Evolutionary conservation across 2,888 invertebrate species (phyloP).

Genomic region (Ditylenchus weischeri): DNA sequence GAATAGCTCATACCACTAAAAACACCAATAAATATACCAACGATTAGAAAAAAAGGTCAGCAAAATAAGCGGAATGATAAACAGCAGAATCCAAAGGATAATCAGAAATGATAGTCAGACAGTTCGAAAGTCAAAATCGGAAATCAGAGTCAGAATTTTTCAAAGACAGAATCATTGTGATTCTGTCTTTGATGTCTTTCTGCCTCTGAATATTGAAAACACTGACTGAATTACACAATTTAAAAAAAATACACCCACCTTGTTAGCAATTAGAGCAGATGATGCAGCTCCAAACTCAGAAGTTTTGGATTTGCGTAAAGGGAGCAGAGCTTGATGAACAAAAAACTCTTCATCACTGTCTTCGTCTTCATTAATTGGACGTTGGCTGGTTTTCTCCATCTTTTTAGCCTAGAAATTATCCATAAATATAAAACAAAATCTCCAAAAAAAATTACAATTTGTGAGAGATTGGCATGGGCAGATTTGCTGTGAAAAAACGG

Average conservation of each 20-base stretch:
- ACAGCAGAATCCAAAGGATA: too few species aligned
- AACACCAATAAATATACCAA: too few species aligned
- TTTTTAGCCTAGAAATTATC: background rate
- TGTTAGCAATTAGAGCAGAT: background rate
- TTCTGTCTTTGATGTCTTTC: too few species aligned
- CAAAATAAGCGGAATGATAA: too few species aligned
- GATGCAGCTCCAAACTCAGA: background rate
- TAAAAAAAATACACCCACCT: background rate
- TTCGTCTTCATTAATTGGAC: slow-evolving; percentile 3
- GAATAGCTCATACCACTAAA: too few species aligned
- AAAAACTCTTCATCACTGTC: slow-evolving; percentile 24
- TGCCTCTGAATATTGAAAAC: too few species aligned
- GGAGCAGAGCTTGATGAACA: slow-evolving; percentile 7
- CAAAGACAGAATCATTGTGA: too few species aligned
- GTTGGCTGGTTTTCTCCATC: background rate
- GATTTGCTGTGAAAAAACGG: slow-evolving; percentile 14
- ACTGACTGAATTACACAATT: background rate
- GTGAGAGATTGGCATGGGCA: slow-evolving; percentile 23
- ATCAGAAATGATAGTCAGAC: too few species aligned
- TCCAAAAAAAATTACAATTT: slow-evolving; percentile 6
- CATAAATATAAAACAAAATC: slow-evolving; percentile 2
- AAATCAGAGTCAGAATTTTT: too few species aligned
- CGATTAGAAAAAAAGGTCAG: too few species aligned
- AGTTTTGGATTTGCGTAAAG: slow-evolving; percentile 22
- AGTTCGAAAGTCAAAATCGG: too few species aligned